A percentile compares a stretch with the other conserved stretches of the same genome.
phyloP scores from a whole-genome alignment of 1,140 invertebrate species.

The Pemphigus obesinymphae region DNA sequence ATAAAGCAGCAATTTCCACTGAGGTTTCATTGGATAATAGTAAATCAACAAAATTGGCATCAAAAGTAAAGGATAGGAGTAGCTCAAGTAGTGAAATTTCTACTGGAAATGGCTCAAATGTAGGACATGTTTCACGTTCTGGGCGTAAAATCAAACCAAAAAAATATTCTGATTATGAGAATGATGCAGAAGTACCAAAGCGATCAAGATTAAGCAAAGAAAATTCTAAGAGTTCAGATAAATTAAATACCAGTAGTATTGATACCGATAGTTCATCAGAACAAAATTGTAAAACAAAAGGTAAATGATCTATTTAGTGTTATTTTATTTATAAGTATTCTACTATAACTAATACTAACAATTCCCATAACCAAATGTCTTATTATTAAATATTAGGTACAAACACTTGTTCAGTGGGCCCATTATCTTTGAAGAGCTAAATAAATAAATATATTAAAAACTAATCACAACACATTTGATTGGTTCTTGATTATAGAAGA shows the following conservation, averaged over 20 bases:
- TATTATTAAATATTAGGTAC: too few relatives aligned
- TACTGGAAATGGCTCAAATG: neutral
- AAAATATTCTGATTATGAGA: slow-evolving; percentile 46
- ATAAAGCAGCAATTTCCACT: too few relatives aligned
- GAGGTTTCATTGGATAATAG: neutral
- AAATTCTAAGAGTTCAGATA: slow-evolving; percentile 5
- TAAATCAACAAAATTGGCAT: neutral
- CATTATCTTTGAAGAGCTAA: too few relatives aligned
- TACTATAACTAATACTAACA: too few relatives aligned
- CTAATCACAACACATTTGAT: too few relatives aligned
- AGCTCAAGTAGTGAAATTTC: neutral
- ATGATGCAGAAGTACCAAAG: slow-evolving; percentile 19
- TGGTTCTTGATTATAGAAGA: too few relatives aligned
- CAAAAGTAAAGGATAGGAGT: slow-evolving; percentile 5
- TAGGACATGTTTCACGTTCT: slow-evolving; percentile 64
- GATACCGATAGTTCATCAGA: neutral
- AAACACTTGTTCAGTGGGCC: too few relatives aligned
- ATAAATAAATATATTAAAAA: too few relatives aligned
- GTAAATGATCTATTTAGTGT: slow-evolving; percentile 3
- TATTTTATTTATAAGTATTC: neutral
- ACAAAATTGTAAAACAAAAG: slow-evolving; percentile 1
- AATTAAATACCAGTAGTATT: neutral
- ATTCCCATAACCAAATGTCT: too few relatives aligned
- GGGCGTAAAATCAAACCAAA: slow-evolving; percentile 71
- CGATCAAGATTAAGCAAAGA: slow-evolving; percentile 17